Evolutionary conservation across 53 echinoderm and acorn worm species (phyloP), one percentile per base, ranked within the genome.

Genomic region (Actinopyga echinites): DNA sequence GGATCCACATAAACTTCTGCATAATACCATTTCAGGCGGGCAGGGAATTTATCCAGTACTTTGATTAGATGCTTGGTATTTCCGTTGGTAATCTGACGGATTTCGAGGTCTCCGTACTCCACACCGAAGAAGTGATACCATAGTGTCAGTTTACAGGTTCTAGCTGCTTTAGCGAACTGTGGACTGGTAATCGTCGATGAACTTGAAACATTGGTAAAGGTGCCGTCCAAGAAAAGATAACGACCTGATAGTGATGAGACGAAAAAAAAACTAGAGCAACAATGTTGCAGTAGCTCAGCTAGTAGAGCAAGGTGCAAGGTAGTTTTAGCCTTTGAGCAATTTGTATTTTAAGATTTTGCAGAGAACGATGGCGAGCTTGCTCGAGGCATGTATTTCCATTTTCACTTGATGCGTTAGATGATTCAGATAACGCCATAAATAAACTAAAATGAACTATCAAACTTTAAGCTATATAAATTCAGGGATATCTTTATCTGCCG

Each of bases 61-160:
- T 44, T 75, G 1, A 40, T 83, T 24, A 83, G 61, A 21, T 83
- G 78, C n/a, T 83, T 88, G 53, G 49, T 60, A 0, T 65, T 30
- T 0, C 62, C 84, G 35, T 65, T 44, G 0, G 83, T 65, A 30
- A 64, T 55, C 25, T 26, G 81, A 23, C 82, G 78, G 80, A 89
- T 67, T 42, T 89, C 89, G 43, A 92, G 79, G 64, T 92, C 92
- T 0, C 95, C 95, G 57, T 90, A 86, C 20, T 92, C 88, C 21
- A 63, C 59, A 12, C 95, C 95, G 65, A 88, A 95, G 85, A 95
- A 87, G 85, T 90, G 90, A 62, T 95, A 95, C 83, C 91, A 95
- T 28, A 92, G 52, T 29, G 89, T 86, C 37, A 95, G 88, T 31
- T 62, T 86, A 55, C 95, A 95, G 6, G 87, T 83, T 23, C 89